A percentile compares a stretch with the other conserved stretches of the same genome.
phyloP scores from a whole-genome alignment of 2,888 invertebrate species.

The Trissolcus japonicus region DNA sequence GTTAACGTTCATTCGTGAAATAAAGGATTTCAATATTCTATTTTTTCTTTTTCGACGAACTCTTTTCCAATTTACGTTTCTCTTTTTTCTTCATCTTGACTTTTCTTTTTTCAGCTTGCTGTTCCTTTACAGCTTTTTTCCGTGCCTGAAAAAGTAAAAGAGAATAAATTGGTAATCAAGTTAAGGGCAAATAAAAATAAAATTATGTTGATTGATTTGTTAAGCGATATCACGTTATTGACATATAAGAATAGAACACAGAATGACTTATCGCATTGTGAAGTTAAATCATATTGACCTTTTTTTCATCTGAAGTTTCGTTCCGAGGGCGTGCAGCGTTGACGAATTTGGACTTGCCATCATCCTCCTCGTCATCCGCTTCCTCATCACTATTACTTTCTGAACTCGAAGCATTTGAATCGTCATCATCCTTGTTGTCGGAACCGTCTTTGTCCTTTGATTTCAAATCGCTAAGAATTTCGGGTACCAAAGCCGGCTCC shows the following conservation, averaged over 20 bases:
- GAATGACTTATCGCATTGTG: slow-evolving; percentile 8
- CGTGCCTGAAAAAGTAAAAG: slow-evolving; percentile 78
- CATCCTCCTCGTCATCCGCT: slow-evolving; percentile 64
- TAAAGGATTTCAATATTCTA: slow-evolving; percentile 16
- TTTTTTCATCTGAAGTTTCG: slow-evolving; percentile 89
- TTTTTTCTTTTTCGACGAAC: slow-evolving; percentile 62
- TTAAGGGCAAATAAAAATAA: not conserved
- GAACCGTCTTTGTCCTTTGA: slow-evolving; percentile 68
- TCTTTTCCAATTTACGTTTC: slow-evolving; percentile 90
- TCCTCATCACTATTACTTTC: slow-evolving; percentile 16
- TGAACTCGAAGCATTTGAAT: slow-evolving; percentile 46
- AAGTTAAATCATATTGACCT: slow-evolving; percentile 66
- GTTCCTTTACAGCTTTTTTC: slow-evolving; percentile 92
- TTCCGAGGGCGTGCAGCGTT: slow-evolving; percentile 84
- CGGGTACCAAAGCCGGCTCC: slow-evolving; percentile 83
- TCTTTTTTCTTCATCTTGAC: slow-evolving; percentile 94
- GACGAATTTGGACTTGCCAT: slow-evolving; percentile 79
- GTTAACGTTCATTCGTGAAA: slow-evolving; percentile 11
- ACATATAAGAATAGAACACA: slow-evolving; percentile 23
- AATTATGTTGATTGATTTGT: not conserved
- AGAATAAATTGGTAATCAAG: slow-evolving; percentile 11
- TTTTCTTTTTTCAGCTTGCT: slow-evolving; percentile 91
- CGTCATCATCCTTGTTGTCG: slow-evolving; percentile 65
- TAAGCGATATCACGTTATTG: not conserved
- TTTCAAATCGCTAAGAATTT: slow-evolving; percentile 78